Conservation (phyloP, 2,113 vertebrate species). For the Aegotheles bennettii region DNA sequence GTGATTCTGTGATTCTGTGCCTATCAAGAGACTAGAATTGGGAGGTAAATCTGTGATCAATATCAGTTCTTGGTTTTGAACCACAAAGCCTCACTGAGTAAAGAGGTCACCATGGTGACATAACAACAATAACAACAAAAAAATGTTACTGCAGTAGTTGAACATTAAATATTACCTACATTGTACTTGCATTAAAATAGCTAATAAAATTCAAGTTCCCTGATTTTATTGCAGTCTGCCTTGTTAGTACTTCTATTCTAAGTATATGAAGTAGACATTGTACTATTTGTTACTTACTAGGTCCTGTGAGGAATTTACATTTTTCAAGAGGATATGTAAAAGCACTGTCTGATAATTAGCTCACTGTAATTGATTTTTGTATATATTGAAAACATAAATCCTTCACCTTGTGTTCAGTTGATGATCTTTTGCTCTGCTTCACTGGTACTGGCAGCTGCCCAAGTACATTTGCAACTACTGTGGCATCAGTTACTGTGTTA, state of each 20-base stretch:
- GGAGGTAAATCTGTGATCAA: neutral
- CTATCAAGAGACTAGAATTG: neutral
- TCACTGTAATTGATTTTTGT: slow-evolving; percentile 33
- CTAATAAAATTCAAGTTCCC: neutral
- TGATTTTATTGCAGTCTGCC: neutral
- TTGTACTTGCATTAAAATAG: neutral
- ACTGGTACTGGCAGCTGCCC: neutral
- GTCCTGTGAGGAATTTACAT: neutral
- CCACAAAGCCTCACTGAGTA: neutral
- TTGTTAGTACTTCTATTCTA: neutral
- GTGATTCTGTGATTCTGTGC: too few species aligned
- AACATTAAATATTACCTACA: neutral
- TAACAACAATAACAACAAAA: neutral
- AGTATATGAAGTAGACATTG: neutral
- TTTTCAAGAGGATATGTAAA: slow-evolving; percentile 32
- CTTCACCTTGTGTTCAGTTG: neutral
- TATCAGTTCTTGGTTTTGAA: neutral
- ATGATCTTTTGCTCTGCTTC: neutral
- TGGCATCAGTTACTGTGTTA: neutral
- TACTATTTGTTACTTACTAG: neutral
- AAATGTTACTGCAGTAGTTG: neutral
- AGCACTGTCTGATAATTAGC: slow-evolving; percentile 3
- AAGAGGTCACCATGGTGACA: neutral
- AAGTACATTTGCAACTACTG: neutral
- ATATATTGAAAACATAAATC: neutral